Base-by-base conservation (phyloP, 2,888 invertebrate genomes). In the Plagodis dolabraria region DNA sequence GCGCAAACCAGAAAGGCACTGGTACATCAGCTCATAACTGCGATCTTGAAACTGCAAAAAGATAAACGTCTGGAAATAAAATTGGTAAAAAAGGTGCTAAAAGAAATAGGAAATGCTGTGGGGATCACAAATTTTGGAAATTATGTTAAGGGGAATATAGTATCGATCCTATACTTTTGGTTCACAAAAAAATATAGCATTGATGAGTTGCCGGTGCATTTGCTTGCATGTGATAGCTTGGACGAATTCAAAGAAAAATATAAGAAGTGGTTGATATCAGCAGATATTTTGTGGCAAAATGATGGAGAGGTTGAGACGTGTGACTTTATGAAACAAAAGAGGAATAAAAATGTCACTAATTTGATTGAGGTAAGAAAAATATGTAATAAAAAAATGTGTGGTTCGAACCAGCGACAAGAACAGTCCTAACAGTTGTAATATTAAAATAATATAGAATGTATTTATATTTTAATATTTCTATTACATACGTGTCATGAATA, bases 81-180 rank as follows among this genome's bases (percentile, higher is more conserved):
- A 12, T 75, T 89, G 42, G 85, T 93, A 0, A 81, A 81, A 33
- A 94, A 92, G 75, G 87, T 93, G 22, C 77, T 95, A 7, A 74
- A 79, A 48, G 79, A 79, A 58, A 82, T 93, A 5, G 78, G 80
- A 0, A 78, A 71, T n/a, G 65, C 70, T 57, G 68, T 85, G 55
- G 71, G 82, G 54, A 62, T 74, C 54, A 68, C 71, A 68, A 67
- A 78, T 77, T 57, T 85, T 73, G 66, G 86, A 74, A 65, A 72
- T 12, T 92, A 89, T 68, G 74, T 91, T 12, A 80, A 82, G 44
- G 72, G 84, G 12, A 93, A 94, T 72, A 80, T 94, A n/a, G 75
- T 93, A 48, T 86, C 86, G 34, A 71, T 95, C 46, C 62, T 94
- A 11, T 77, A 89, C 48, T 85, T 79, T 62, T 95, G 95, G 94